Evolutionary conservation across 2,113 vertebrate genomes (phyloP).

Genomic region (Okapia johnstoni): DNA sequence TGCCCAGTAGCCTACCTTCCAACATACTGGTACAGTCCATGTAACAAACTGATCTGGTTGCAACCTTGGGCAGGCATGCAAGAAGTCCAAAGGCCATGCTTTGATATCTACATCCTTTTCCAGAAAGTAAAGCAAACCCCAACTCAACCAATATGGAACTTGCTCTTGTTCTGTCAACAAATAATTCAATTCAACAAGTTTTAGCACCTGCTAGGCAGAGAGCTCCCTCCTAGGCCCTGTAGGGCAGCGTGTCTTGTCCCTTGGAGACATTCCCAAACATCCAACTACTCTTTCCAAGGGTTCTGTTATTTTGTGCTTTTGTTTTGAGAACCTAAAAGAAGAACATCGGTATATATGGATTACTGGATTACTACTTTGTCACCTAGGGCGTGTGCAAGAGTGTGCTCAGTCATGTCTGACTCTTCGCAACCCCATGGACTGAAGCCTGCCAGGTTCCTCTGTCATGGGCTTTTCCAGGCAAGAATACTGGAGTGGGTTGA

Average conservation of each 20-base stretch:
- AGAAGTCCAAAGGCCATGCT: neutral
- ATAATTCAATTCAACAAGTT: neutral
- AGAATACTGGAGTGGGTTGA: neutral
- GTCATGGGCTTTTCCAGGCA: neutral
- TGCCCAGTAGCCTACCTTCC: neutral
- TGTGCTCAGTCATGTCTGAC: neutral
- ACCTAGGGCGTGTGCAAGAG: neutral
- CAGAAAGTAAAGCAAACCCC: neutral
- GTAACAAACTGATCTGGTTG: neutral
- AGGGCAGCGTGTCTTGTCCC: neutral
- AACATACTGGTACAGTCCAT: neutral
- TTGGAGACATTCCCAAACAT: neutral
- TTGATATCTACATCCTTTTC: neutral
- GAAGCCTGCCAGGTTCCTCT: neutral
- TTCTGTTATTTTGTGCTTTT: neutral
- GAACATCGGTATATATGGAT: neutral
- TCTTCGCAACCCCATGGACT: neutral
- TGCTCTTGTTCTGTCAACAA: neutral
- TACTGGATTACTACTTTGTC: neutral
- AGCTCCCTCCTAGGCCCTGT: neutral
- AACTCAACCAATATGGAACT: neutral
- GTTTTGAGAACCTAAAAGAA: neutral
- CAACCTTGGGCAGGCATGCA: neutral
- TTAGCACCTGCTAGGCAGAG: neutral
- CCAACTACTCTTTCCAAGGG: neutral